A percentile compares a stretch with the other conserved stretches of the same genome.
phyloP scores from a whole-genome alignment of 1,140 invertebrate genomes.

The Doryteuthis pealeii region DNA sequence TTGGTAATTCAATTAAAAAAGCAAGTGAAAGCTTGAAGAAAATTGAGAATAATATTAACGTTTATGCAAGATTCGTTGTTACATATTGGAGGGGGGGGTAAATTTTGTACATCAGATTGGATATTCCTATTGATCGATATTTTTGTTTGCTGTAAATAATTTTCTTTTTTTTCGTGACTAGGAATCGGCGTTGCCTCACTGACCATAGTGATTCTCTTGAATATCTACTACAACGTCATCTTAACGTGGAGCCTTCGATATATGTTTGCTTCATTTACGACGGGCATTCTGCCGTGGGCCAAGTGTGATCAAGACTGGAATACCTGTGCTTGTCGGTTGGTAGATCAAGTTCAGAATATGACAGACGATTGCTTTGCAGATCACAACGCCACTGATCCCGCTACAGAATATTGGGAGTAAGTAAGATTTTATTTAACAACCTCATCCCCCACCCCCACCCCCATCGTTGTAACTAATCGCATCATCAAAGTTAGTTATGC shows the following conservation, averaged over 20 bases:
- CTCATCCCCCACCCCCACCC: no score
- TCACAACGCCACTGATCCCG: slow-evolving; percentile 22
- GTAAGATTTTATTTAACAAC: slow-evolving; percentile 14
- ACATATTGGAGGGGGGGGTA: no score
- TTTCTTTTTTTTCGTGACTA: slow-evolving; percentile 5
- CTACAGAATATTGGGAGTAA: slow-evolving; percentile 50
- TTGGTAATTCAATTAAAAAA: no score
- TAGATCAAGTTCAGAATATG: slow-evolving; percentile 75
- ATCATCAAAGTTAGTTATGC: no score
- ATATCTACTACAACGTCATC: slow-evolving; percentile 81
- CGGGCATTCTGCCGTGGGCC: slow-evolving; percentile 75
- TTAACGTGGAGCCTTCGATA: slow-evolving; percentile 95
- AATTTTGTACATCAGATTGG: no score
- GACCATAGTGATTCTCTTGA: background rate
- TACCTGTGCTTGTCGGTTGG: slow-evolving; percentile 32
- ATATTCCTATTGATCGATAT: no score
- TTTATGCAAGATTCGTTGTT: no score
- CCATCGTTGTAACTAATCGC: no score
- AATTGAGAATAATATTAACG: no score
- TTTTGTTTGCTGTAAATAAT: no score
- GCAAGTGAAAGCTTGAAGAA: no score
- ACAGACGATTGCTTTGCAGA: slow-evolving; percentile 41
- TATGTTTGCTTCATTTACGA: slow-evolving; percentile 63
- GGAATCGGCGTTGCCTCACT: background rate
- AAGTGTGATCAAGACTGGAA: slow-evolving; percentile 59